Conservation (phyloP, 2,113 vertebrate species). For the Phalacrocorax pelagicus region DNA sequence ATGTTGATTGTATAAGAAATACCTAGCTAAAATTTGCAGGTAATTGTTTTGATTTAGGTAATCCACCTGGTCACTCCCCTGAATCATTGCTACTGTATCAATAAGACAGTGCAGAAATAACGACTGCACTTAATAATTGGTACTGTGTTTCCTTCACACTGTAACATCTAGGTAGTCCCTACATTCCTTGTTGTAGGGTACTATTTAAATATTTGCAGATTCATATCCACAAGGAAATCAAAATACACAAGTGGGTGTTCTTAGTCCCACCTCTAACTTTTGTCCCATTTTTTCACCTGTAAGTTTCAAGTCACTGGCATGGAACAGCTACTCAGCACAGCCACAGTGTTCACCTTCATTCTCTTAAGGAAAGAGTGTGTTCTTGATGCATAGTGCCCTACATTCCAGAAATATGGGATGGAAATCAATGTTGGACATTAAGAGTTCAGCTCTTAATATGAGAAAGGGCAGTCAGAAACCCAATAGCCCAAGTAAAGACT, state of each 20-base stretch:
- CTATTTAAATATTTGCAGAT: background rate
- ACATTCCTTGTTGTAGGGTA: background rate
- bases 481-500: background rate
- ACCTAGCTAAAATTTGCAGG: background rate
- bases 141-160: background rate
- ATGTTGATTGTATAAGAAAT: background rate
- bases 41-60: background rate
- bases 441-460: background rate
- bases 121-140: background rate
- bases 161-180: background rate
- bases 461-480: background rate
- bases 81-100: background rate
- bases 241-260: background rate
- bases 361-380: background rate
- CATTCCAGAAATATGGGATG: background rate
- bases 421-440: background rate
- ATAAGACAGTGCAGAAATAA: background rate
- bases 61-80: background rate
- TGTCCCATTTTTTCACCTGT: background rate
- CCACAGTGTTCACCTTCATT: background rate
- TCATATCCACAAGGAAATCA: background rate
- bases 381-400: background rate
- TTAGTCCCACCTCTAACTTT: background rate
- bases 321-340: background rate
- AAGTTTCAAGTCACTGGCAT: background rate